Percentiles rank a stretch among this genome's conserved stretches.
These are phyloP conservation scores for Enteromius mattozi DNA, from an alignment of 2,797 vertebrate species.

Conservation along the genomic window DNA sequence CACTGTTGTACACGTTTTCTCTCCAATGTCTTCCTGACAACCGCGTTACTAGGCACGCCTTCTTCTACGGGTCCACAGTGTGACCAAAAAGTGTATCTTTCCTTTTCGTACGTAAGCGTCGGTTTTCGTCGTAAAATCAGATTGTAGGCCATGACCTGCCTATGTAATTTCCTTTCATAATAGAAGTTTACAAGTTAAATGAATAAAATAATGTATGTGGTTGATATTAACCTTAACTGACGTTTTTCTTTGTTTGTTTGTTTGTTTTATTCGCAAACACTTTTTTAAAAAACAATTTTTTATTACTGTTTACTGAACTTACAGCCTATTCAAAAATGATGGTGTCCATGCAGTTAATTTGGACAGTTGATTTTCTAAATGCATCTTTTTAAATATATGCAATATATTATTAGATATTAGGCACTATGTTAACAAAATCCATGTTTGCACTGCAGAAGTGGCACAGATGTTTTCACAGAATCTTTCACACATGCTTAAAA, in stretches of 20 bases:
- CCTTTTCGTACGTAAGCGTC: background rate
- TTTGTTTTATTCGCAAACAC: too few species aligned
- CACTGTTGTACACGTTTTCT: background rate
- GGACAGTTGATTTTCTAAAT: too few species aligned
- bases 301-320: too few species aligned
- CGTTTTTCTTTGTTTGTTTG: too few species aligned
- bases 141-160: background rate
- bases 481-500: too few species aligned
- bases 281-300: too few species aligned
- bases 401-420: background rate
- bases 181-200: background rate
- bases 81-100: conserved; percentile 18
- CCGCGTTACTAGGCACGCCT: conserved; percentile 71
- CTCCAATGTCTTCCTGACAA: conserved; percentile 73
- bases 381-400: too few species aligned
- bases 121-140: background rate
- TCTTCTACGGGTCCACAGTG: conserved; percentile 64
- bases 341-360: too few species aligned
- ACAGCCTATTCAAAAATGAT: too few species aligned
- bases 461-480: background rate
- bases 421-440: background rate
- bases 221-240: background rate
- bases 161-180: background rate
- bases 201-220: background rate
- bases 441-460: background rate